A percentile compares a stretch with the other conserved stretches of the same genome.
Conservation (phyloP, 2,113 vertebrate species). For the Anoplopoma fimbria region DNA sequence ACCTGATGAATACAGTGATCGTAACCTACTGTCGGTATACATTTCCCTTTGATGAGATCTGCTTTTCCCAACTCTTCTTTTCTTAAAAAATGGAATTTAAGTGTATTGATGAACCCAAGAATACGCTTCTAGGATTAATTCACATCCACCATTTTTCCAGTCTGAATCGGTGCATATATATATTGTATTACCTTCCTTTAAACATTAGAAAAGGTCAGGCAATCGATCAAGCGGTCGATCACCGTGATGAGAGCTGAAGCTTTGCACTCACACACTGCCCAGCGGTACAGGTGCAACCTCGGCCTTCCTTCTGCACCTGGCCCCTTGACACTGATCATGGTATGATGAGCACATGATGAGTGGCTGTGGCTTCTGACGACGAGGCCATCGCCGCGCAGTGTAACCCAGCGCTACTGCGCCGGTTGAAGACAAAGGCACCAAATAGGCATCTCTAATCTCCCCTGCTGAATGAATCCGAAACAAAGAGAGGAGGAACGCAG, state of each 20-base stretch:
- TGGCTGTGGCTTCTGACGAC: conserved; percentile 35
- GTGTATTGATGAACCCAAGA: conserved; percentile 3
- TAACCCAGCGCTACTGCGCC: conserved; percentile 59
- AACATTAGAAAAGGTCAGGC: conserved; percentile 37
- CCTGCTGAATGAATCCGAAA: conserved; percentile 83
- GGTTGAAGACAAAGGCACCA: conserved; percentile 79
- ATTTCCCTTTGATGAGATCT: conserved; percentile 12
- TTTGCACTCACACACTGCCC: background rate
- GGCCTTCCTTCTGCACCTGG: conserved; percentile 13
- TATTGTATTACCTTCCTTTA: background rate
- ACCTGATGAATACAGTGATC: background rate
- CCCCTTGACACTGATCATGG: conserved; percentile 39
- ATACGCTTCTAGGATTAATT: conserved; percentile 1
- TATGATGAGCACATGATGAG: conserved; percentile 48
- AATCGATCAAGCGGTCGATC: conserved; percentile 30
- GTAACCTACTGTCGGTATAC: conserved; percentile 1
- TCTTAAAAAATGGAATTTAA: conserved; percentile 5
- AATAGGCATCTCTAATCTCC: conserved; percentile 86
- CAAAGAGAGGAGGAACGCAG: conserved; percentile 81
- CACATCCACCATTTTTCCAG: background rate
- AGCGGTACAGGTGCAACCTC: conserved; percentile 4
- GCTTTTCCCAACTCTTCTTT: conserved; percentile 7
- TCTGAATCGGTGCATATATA: background rate
- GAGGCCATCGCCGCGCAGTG: conserved; percentile 52
- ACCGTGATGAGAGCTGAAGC: background rate